phyloP scores from a whole-genome alignment of 2,888 invertebrate genomes.

The Caenorhabditis wallacei region DNA sequence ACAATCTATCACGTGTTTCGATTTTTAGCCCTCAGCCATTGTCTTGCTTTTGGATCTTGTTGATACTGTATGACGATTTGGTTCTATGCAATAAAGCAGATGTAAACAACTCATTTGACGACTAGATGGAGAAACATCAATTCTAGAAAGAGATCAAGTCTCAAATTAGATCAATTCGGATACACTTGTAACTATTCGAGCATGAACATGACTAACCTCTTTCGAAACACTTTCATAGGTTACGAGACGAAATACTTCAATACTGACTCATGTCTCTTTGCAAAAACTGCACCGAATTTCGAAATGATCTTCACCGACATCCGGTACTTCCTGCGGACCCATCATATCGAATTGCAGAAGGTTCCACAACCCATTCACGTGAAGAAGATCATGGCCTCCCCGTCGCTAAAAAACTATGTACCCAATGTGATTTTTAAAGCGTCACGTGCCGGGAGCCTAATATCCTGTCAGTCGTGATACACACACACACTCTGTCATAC shows the following conservation, averaged over 20 bases:
- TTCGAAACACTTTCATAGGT: conserved; percentile 16
- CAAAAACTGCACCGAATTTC: conserved; percentile 30
- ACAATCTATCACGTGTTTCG: conserved; percentile 54
- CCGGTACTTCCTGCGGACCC: conserved; percentile 40
- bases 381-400: conserved; percentile 26
- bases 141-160: conserved; percentile 9
- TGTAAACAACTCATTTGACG: conserved; percentile 27
- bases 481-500: conserved; percentile 26
- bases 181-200: conserved; percentile 3
- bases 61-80: conserved; percentile 24
- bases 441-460: conserved; percentile 47
- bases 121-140: not conserved
- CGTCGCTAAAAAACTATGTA: conserved; percentile 48
- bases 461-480: conserved; percentile 37
- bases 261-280: conserved; percentile 36
- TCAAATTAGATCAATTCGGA: conserved; percentile 36
- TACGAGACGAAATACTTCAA: conserved; percentile 1
- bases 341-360: conserved; percentile 38
- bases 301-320: conserved; percentile 35
- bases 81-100: conserved; percentile 12
- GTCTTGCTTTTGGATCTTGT: conserved; percentile 43
- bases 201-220: conserved; percentile 20
- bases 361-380: conserved; percentile 36
- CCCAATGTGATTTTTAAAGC: conserved; percentile 46
- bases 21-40: conserved; percentile 19